These are phyloP conservation scores for Rhabdophis nuchalis DNA, from an alignment of 2,797 vertebrate genomes.

Conservation along the genomic window DNA sequence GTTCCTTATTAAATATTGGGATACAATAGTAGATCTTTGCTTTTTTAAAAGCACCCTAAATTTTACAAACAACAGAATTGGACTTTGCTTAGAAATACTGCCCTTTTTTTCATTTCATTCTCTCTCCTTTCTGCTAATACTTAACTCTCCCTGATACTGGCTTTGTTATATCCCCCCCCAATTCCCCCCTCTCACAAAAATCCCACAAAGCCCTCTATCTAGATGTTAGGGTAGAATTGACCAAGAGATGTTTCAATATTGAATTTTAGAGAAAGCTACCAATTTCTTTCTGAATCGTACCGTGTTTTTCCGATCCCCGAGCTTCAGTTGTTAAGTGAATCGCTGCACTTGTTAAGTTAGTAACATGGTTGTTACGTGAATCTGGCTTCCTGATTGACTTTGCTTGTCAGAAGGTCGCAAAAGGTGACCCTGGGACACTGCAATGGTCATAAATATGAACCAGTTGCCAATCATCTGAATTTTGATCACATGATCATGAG, in stretches of 20 bases:
- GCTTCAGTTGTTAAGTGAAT: not conserved
- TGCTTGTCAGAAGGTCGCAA: not conserved
- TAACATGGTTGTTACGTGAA: not conserved
- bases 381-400: not conserved
- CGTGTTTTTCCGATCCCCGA: too few relatives aligned
- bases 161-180: not conserved
- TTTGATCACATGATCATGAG: not conserved
- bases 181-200: not conserved
- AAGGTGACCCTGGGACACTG: not conserved
- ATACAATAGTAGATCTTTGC: not conserved
- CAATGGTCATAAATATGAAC: not conserved
- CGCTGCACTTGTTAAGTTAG: not conserved
- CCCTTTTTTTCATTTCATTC: not conserved
- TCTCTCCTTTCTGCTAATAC: not conserved
- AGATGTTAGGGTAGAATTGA: not conserved
- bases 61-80: conserved; percentile 21
- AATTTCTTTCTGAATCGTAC: not conserved
- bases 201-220: not conserved
- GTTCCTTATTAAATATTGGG: conserved; percentile 1
- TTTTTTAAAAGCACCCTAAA: conserved; percentile 39
- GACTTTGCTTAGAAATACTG: not conserved
- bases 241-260: not conserved
- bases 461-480: not conserved
- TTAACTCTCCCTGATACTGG: not conserved
- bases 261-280: too few relatives aligned